Conservation (phyloP, 2,113 vertebrate genomes). For the Misgurnus mizolepis region DNA sequence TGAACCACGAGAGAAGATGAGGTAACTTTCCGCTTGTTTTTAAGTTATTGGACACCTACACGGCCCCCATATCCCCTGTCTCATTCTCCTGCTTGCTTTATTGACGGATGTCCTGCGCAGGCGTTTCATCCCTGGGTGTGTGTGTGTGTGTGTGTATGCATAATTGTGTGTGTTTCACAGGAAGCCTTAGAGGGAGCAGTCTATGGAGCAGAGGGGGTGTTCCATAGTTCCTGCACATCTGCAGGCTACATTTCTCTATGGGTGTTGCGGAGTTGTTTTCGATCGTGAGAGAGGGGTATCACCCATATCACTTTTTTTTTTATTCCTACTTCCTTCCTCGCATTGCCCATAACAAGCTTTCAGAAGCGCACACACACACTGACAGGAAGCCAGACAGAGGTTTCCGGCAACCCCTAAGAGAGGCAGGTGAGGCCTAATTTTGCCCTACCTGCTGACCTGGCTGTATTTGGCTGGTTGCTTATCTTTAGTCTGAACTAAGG, state of each 20-base stretch:
- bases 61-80: constrained; percentile 46
- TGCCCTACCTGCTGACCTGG: constrained; percentile 43
- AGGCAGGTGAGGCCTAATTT: constrained; percentile 35
- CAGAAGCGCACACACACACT: constrained; percentile 45
- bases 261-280: constrained; percentile 70
- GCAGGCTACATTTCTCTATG: constrained; percentile 70
- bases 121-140: constrained; percentile 65
- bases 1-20: constrained; percentile 54
- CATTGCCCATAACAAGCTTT: constrained; percentile 60
- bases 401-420: constrained; percentile 57
- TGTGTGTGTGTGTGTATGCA: constrained; percentile 43
- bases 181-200: constrained; percentile 42
- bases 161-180: constrained; percentile 50
- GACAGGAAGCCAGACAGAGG: constrained; percentile 63
- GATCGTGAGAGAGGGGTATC: constrained; percentile 66
- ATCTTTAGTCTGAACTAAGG: constrained; percentile 29
- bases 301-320: constrained; percentile 57
- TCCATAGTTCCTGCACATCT: constrained; percentile 78
- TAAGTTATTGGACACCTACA: constrained; percentile 56
- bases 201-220: constrained; percentile 39
- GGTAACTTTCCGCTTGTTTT: constrained; percentile 70
- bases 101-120: constrained; percentile 77
- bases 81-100: constrained; percentile 59
- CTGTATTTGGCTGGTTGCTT: constrained; percentile 27
- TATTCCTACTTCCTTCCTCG: constrained; percentile 68